Conservation (phyloP, 2,113 vertebrate species). For the Capricornis sumatraensis region DNA sequence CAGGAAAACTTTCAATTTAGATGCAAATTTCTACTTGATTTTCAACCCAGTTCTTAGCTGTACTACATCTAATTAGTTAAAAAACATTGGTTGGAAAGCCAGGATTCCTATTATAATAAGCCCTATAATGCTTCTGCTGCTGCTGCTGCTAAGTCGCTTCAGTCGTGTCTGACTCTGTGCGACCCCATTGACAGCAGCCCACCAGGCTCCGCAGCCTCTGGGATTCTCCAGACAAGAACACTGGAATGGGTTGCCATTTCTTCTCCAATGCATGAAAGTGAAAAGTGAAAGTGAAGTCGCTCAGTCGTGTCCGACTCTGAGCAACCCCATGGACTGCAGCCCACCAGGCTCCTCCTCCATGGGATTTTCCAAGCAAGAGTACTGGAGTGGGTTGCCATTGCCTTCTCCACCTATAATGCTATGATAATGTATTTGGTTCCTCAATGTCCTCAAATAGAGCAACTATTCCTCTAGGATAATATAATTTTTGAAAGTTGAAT, state of each 20-base stretch:
- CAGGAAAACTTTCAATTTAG: background rate
- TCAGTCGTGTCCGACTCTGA: rapidly evolving
- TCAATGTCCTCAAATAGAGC: background rate
- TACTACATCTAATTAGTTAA: background rate
- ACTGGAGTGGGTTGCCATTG: too few species aligned
- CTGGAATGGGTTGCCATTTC: too few species aligned
- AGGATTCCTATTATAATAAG: background rate
- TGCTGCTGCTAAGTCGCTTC: too few species aligned
- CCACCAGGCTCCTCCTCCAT: too few species aligned
- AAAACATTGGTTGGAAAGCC: background rate
- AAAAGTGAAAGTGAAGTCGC: too few species aligned
- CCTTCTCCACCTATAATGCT: background rate
- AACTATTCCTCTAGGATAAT: background rate
- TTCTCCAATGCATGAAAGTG: too few species aligned
- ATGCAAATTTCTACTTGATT: background rate
- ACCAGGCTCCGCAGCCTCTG: rapidly evolving
- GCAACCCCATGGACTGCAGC: too few species aligned
- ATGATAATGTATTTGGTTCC: background rate
- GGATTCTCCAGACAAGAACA: too few species aligned
- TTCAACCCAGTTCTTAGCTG: background rate
- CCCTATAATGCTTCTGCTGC: background rate
- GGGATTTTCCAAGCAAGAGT: too few species aligned
- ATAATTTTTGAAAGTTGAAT: background rate
- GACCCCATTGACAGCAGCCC: too few species aligned
- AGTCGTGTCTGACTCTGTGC: too few species aligned